Conservation (phyloP, 2,797 vertebrate genomes). For the Tenualosa ilisha region DNA sequence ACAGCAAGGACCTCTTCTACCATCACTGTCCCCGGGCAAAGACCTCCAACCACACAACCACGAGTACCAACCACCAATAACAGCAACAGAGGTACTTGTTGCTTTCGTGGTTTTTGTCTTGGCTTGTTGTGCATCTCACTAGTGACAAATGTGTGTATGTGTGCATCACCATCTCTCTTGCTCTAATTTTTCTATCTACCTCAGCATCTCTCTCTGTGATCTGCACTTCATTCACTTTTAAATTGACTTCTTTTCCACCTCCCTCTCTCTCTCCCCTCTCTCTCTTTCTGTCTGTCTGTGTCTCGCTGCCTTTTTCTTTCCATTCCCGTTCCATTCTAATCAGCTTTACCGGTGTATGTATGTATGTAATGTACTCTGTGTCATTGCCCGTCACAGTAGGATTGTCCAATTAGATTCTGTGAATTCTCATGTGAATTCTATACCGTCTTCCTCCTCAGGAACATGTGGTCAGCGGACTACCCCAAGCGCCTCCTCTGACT, state of each 20-base stretch:
- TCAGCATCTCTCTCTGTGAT: not conserved
- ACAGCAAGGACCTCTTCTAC: conserved; percentile 58
- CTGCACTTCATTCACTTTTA: no score
- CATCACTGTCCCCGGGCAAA: conserved; percentile 65
- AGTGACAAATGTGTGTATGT: not conserved
- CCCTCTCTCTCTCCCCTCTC: no score
- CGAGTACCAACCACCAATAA: conserved; percentile 63
- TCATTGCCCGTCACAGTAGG: no score
- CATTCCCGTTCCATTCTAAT: not conserved
- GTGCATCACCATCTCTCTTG: not conserved
- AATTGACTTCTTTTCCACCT: not conserved
- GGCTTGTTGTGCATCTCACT: not conserved
- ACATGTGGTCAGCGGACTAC: conserved; percentile 78
- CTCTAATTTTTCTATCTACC: conserved; percentile 26
- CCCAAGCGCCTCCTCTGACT: conserved; percentile 64
- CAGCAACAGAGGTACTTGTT: conserved; percentile 62
- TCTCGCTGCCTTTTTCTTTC: no score
- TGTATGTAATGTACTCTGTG: no score
- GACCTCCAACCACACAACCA: conserved; percentile 62
- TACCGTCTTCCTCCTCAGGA: conserved; percentile 59
- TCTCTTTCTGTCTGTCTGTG: not conserved
- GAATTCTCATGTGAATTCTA: no score
- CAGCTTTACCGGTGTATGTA: not conserved
- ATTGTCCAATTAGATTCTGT: no score
- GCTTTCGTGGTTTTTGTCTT: not conserved